phyloP scores from a whole-genome alignment of 2,888 invertebrate genomes.

The Amorpha juglandis region DNA sequence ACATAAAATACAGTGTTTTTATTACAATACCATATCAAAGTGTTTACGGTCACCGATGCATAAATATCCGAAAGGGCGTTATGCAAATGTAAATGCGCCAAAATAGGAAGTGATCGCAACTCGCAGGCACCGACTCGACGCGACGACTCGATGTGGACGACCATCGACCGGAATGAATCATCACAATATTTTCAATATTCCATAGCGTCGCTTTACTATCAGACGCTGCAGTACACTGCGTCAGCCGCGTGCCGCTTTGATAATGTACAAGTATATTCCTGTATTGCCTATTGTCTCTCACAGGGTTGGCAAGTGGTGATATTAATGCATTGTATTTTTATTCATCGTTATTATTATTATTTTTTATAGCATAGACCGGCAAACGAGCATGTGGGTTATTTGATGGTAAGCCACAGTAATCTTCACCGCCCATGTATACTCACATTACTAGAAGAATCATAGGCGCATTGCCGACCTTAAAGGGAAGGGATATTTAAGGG shows the following conservation, averaged over 20 bases:
- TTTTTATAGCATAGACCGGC: too few species aligned
- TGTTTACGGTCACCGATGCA: conserved; percentile 9
- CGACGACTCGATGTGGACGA: not conserved
- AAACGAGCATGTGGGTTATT: too few species aligned
- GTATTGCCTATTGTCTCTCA: conserved; percentile 27
- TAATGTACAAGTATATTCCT: conserved; percentile 22
- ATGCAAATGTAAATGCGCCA: conserved; percentile 23
- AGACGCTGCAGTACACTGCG: conserved; percentile 34
- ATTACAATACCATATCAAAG: conserved; percentile 14
- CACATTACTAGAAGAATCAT: too few species aligned
- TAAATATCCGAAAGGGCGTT: conserved; percentile 26
- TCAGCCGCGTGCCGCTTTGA: conserved; percentile 23
- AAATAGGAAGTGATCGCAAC: conserved; percentile 31
- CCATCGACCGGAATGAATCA: conserved; percentile 40
- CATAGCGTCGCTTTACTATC: conserved; percentile 50
- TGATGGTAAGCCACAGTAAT: too few species aligned
- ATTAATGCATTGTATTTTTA: conserved; percentile 1
- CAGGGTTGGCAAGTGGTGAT: conserved; percentile 26
- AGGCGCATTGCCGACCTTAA: too few species aligned
- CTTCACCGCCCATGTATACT: too few species aligned
- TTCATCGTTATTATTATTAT: not conserved
- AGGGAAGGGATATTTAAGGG: too few species aligned
- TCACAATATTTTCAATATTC: conserved; percentile 46
- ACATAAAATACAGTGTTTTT: conserved; percentile 5
- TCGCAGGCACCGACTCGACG: conserved; percentile 35